Evolutionary conservation across 2,113 vertebrate species (phyloP), one percentile per base, ranked within the genome.

Genomic region (Limnothrissa miodon): DNA sequence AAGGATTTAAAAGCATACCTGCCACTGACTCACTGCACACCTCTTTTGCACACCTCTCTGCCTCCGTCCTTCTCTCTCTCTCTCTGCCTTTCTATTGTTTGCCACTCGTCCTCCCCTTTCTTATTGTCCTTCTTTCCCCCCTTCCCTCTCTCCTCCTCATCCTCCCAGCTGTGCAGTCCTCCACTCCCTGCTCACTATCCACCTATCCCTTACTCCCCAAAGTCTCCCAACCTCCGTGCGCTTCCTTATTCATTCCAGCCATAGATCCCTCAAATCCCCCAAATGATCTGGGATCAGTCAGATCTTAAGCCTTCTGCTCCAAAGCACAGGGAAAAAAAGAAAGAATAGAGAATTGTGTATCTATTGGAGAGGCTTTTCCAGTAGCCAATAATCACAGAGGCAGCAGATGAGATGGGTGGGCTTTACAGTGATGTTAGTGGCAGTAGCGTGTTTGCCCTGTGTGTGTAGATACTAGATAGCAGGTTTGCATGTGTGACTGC

Each of bases 141-240:
- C 79, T 23, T 83, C 78, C 79, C 33, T 4, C n/a, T 39, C 59
- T 78, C 79, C 44, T 81, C 79, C 83, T 80, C 82, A 39, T 29
- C n/a, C n/a, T 88, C 36, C 84, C 89, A 81, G 85, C 87, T 81
- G 21, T 36, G 21, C 45, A 81, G 39, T 53, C 79, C 36, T 19
- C 48, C 2, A 13, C 48, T 19, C 48, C 25, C 10, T 11, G 25
- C 56, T 62, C n/a, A 25, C 46, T 48, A 48, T 42, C 42, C 42
- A 2, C 6, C 42, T 42, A 42, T 42, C 42, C 42, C 42, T 42
- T 2, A 42, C 42, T 42, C 42, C 6, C 2, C 42, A 42, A 53
- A 53, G 17, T 53, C 51, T 53, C 19, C 51, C 21, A 53, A 53
- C 51, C 19, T 19, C 80, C 84, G 88, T 4, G 42, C 42, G 83